Evolutionary conservation across 2,888 invertebrate genomes (phyloP), one percentile per base, ranked within the genome.

Genomic region (Yponomeuta plumbellus): DNA sequence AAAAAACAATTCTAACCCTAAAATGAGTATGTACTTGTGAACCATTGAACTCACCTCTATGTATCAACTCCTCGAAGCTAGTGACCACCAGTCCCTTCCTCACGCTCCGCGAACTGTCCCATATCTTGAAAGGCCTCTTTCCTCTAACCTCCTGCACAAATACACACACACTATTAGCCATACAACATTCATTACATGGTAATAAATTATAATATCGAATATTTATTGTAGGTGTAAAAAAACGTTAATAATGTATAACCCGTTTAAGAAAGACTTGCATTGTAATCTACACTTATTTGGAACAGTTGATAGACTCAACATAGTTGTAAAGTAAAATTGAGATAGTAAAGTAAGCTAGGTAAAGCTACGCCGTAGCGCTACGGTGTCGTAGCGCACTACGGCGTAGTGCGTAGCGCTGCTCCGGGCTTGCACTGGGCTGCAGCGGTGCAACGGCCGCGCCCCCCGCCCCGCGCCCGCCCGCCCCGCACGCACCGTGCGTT

Each of bases 101-200:
- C 88, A 97, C 95, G 93, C 95, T 97, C 93, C 97, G 94, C 93
- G 96, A 96, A 92, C 97, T 96, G 94, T 97, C 97, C 97, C 97
- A 97, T 95, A 97, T 95, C 95, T 97, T 97, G 93, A 97, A 96
- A 94, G 97, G 97, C 94, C 97, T 96, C 95, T 97, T 97, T 94
- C 96, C 96, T 93, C 97, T 96, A 94, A 96, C 95, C 94, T 97
- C 97, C 97, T 97, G 93, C 70, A 92, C 78, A 74, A 74, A 77
- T 57, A 69, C 71, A 66, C 57, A 59, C 67, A 68, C 21, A 67
- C 68, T 71, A 68, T 65, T 70, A 69, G 69, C n/a, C 3, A 61
- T 34, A 61, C 44, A 52, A 52, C 17, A 13, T 52, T 44, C 13
- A 44, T 44, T 26, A 26, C 44, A 10, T 44, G 44, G 13, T 52